Conservation (phyloP, 2,797 vertebrate genomes). For the Sitta carolinensis region DNA sequence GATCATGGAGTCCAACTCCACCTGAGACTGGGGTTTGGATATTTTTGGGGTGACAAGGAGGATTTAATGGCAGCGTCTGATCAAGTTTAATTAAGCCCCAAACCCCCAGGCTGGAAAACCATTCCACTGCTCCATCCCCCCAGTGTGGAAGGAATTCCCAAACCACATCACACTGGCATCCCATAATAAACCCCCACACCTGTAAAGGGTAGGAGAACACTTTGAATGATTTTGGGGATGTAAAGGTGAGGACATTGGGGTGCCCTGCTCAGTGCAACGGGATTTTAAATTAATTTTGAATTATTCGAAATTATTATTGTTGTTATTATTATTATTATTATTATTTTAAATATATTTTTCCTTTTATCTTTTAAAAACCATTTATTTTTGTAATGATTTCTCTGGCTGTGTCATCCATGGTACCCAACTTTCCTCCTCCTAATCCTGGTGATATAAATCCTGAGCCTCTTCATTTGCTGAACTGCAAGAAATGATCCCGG, state of each 20-base stretch:
- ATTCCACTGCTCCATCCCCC: background rate
- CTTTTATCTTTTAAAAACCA: no score
- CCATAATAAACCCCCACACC: background rate
- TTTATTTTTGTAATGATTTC: no score
- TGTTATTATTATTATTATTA: no score
- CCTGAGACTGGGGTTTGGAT: background rate
- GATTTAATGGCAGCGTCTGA: background rate
- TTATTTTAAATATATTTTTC: no score
- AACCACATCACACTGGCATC: background rate
- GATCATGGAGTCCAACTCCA: background rate
- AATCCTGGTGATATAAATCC: background rate
- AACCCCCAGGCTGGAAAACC: background rate
- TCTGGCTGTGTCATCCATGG: background rate
- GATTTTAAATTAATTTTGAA: background rate
- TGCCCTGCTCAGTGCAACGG: no score
- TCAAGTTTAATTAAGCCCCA: background rate
- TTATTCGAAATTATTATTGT: no score
- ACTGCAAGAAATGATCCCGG: fast-evolving
- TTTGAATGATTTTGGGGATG: background rate
- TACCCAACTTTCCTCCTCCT: background rate
- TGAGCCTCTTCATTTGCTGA: fast-evolving
- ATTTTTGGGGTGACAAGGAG: background rate
- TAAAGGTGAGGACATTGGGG: fast-evolving
- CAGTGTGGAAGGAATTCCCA: background rate
- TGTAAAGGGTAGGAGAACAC: no score